Evolutionary conservation across 2,888 invertebrate species (phyloP).

Genomic region (Parnassius orleans): DNA sequence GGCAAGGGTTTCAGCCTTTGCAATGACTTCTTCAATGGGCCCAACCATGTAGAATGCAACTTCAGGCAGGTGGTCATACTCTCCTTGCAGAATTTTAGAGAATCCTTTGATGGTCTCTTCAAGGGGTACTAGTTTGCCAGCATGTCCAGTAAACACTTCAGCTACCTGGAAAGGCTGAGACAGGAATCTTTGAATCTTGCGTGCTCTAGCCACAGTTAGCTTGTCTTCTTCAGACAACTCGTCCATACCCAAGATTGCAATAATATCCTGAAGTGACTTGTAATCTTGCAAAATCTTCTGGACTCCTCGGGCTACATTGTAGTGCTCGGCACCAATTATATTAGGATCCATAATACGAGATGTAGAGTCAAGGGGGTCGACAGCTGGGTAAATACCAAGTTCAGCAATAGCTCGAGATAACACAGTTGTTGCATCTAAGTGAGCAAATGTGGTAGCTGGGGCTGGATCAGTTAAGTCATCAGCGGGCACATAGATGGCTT

Average conservation of each 20-base stretch:
- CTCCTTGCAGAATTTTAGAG: conserved; percentile 90
- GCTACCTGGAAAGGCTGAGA: conserved; percentile 93
- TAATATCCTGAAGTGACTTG: conserved; percentile 90
- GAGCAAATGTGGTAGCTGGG: conserved; percentile 97
- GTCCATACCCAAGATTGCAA: conserved; percentile 92
- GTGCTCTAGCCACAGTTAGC: conserved; percentile 94
- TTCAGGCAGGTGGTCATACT: conserved; percentile 95
- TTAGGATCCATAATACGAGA: conserved; percentile 97
- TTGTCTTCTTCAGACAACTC: conserved; percentile 98
- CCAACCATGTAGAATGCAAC: conserved; percentile 98
- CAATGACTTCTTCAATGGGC: conserved; percentile 92
- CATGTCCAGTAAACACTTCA: conserved; percentile 96
- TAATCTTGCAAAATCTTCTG: conserved; percentile 95
- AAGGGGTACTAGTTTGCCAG: conserved; percentile 92
- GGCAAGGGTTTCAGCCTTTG: conserved; percentile 90
- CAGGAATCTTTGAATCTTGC: conserved; percentile 76
- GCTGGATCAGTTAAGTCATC: conserved; percentile 98
- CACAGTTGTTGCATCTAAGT: conserved; percentile 97
- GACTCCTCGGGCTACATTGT: conserved; percentile 93
- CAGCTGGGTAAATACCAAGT: conserved; percentile 96
- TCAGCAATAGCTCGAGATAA: conserved; percentile 96
- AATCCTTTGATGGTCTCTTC: conserved; percentile 94
- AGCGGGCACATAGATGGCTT: conserved; percentile 97
- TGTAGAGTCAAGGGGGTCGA: conserved; percentile 96
- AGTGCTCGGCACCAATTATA: conserved; percentile 94